These are phyloP conservation scores for Oncorhynchus masou DNA, from an alignment of 2,113 vertebrate genomes.

Conservation along the genomic window DNA sequence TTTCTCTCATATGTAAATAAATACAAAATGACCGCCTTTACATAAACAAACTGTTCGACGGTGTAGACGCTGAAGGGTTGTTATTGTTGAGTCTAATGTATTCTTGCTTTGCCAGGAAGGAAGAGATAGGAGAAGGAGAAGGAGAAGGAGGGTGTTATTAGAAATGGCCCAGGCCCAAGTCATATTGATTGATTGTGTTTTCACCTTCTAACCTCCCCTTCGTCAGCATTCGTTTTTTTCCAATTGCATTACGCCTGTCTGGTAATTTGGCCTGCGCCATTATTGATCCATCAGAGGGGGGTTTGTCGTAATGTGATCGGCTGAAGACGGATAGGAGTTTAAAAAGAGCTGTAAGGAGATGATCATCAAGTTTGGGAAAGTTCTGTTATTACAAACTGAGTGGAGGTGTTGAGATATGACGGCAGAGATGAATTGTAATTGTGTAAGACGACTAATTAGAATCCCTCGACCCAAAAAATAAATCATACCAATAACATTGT, in stretches of 20 bases:
- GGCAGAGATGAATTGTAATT: background rate
- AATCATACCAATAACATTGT: too few species aligned
- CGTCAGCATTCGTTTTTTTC: too few species aligned
- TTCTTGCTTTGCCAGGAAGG: background rate
- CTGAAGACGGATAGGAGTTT: slow-evolving; percentile 34
- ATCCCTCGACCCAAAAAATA: too few species aligned
- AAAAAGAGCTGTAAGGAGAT: slow-evolving; percentile 25
- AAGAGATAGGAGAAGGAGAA: background rate
- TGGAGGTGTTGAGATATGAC: background rate
- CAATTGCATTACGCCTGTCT: too few species aligned
- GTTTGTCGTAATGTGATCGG: slow-evolving; percentile 16
- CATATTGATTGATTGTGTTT: too few species aligned
- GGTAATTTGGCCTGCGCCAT: too few species aligned
- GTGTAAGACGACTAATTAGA: too few species aligned
- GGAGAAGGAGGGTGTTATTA: background rate
- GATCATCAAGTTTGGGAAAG: background rate
- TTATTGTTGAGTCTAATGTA: background rate
- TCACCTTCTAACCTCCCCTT: too few species aligned
- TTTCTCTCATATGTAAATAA: slow-evolving; percentile 6
- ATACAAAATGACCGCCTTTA: background rate
- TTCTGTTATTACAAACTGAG: background rate
- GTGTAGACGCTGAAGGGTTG: background rate
- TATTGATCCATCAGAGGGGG: background rate
- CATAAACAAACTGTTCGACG: background rate
- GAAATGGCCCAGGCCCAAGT: too few species aligned